Evolutionary conservation across 37 sponge, comb jelly and placozoan species (phyloP).

Genomic region (Geodia barretti): DNA sequence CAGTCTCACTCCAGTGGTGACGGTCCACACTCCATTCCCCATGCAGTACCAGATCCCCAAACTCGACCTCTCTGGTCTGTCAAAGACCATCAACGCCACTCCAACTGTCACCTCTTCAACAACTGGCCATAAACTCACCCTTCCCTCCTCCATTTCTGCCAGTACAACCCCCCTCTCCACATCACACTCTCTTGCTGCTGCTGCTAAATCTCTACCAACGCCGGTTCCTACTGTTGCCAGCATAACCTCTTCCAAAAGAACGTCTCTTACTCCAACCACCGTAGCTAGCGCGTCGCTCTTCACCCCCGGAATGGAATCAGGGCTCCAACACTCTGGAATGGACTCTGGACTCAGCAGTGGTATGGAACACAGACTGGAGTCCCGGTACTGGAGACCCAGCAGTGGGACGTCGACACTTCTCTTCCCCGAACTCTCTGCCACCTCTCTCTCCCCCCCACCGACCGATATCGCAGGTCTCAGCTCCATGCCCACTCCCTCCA

Average conservation of each 20-base stretch:
- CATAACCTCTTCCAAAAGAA: background rate
- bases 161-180: background rate
- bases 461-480: background rate
- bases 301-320: background rate
- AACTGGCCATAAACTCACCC: background rate
- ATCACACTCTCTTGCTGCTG: background rate
- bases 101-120: background rate
- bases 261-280: background rate
- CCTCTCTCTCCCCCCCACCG: background rate
- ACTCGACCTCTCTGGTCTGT: constrained; percentile 8
- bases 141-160: background rate
- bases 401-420: constrained; percentile 8
- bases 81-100: background rate
- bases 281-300: background rate
- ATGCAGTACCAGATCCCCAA: constrained; percentile 29
- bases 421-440: constrained; percentile 18
- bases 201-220: background rate
- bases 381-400: background rate
- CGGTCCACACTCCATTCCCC: constrained; percentile 29
- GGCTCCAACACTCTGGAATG: background rate
- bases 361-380: background rate
- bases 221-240: background rate
- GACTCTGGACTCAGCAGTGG: background rate
- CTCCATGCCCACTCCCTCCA: constrained; percentile 30
- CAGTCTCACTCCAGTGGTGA: constrained; percentile 21